phyloP scores from a whole-genome alignment of 1,140 invertebrate genomes.

The Portunus trituberculatus region DNA sequence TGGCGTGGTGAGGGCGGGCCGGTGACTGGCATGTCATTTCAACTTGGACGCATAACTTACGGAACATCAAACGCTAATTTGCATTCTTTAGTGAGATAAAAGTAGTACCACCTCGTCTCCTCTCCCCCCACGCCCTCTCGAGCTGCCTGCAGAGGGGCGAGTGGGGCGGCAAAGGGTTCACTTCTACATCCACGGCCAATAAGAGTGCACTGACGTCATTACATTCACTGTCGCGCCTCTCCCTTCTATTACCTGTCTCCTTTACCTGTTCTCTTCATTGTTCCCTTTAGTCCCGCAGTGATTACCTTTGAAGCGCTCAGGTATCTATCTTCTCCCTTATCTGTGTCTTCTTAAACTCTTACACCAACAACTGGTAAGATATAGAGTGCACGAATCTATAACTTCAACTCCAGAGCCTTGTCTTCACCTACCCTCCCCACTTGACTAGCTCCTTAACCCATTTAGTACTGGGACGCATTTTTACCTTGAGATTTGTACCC shows the following conservation, averaged over 20 bases:
- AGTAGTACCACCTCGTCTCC: background rate
- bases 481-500: no score
- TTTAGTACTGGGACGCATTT: no score
- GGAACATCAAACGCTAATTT: background rate
- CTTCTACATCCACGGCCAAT: no score
- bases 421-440: background rate
- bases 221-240: background rate
- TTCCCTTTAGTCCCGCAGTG: background rate
- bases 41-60: background rate
- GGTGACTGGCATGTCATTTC: constrained; percentile 10
- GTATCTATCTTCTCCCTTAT: background rate
- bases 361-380: no score
- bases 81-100: background rate
- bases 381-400: no score
- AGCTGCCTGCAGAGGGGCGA: no score
- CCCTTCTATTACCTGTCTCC: background rate
- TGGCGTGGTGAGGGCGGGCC: background rate
- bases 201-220: no score
- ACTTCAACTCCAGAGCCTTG: background rate
- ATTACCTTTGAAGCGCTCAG: background rate
- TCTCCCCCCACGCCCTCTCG: background rate
- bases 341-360: background rate
- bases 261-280: background rate
- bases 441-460: background rate
- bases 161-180: no score